phyloP scores from a whole-genome alignment of 2,113 vertebrate genomes.

The Python bivittatus region DNA sequence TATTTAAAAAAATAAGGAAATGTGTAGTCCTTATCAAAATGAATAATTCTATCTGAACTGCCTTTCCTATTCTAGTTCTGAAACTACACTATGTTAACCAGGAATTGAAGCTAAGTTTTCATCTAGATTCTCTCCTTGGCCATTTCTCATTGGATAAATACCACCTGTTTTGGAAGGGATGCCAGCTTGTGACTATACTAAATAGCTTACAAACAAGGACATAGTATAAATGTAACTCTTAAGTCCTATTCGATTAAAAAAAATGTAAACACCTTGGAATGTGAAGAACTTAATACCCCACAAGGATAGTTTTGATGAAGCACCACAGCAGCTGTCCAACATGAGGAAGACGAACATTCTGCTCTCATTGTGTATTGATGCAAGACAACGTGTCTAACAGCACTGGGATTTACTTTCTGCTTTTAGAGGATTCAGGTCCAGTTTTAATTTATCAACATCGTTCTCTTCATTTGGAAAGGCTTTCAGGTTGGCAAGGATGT shows the following conservation, averaged over 20 bases:
- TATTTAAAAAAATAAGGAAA: not conserved
- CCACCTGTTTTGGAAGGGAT: conserved; percentile 28
- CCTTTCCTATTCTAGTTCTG: not conserved
- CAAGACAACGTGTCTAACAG: conserved; percentile 77
- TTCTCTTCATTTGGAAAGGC: conserved; percentile 87
- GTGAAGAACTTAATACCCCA: conserved; percentile 35
- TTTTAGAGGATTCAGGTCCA: conserved; percentile 79
- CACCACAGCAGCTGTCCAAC: conserved; percentile 35
- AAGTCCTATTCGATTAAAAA: conserved; percentile 32
- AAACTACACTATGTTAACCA: not conserved
- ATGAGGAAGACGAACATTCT: conserved; percentile 48
- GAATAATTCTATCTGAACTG: not conserved
- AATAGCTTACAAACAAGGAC: conserved; percentile 9
- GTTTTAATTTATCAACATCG: conserved; percentile 84
- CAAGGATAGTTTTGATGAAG: conserved; percentile 44
- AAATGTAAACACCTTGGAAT: conserved; percentile 40
- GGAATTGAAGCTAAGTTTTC: not conserved
- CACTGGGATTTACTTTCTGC: conserved; percentile 91
- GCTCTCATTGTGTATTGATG: conserved; percentile 31
- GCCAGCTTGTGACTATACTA: conserved; percentile 26
- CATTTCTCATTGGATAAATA: conserved; percentile 1
- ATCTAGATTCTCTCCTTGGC: conserved; percentile 10
- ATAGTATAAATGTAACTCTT: conserved; percentile 7
- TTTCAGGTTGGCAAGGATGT: conserved; percentile 89
- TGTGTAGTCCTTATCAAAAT: not conserved